phyloP scores from a whole-genome alignment of 2,113 vertebrate species.

The Loxodonta africana region DNA sequence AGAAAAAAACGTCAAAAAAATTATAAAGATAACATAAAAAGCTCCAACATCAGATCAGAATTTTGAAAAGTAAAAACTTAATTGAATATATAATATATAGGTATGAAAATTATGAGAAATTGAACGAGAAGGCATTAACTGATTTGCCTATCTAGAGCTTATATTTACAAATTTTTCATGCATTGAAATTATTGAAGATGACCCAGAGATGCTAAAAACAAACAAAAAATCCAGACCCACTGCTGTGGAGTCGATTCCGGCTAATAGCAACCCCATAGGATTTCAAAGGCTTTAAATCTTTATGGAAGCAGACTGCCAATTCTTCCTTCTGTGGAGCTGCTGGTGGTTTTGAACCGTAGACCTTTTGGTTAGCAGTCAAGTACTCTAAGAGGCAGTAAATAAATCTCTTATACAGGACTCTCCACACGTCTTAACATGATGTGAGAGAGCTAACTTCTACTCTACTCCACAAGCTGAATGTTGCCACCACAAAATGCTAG shows the following conservation, averaged over 20 bases:
- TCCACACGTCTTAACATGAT: background rate
- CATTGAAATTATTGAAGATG: background rate
- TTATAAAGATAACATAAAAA: background rate
- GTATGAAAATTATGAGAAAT: background rate
- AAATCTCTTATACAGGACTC: background rate
- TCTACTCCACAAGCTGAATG: background rate
- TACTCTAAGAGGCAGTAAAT: background rate
- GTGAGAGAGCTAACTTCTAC: background rate
- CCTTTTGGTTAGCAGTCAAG: too few relatives aligned
- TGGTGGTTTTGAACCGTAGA: too few relatives aligned
- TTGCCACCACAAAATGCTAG: background rate
- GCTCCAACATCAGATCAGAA: background rate
- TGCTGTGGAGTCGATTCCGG: too few relatives aligned
- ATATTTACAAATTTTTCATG: background rate
- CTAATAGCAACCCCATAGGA: too few relatives aligned
- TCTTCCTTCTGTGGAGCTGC: too few relatives aligned
- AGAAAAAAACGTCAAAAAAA: background rate
- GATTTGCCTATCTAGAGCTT: background rate
- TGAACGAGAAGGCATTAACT: background rate
- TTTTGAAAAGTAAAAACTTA: slow-evolving; percentile 21
- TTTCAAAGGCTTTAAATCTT: too few relatives aligned
- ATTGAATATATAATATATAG: background rate
- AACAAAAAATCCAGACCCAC: too few relatives aligned
- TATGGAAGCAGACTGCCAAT: too few relatives aligned
- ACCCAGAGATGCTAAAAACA: background rate